Evolutionary conservation across 2,797 vertebrate species (phyloP), one percentile per base, ranked within the genome.

Genomic region (Mareca penelope): DNA sequence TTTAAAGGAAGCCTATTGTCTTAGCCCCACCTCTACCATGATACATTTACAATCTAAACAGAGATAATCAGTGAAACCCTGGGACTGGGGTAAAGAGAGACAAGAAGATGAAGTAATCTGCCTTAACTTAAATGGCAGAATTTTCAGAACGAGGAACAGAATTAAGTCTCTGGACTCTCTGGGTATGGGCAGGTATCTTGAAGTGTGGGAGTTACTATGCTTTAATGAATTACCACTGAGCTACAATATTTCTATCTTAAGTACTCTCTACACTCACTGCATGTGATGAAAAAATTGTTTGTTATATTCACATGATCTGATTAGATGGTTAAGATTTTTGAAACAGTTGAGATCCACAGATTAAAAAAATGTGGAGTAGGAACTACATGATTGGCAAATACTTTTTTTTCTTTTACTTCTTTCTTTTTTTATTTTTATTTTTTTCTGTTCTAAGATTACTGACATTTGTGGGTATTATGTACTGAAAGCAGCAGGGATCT

Each of bases 401-500:
- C 3, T 15, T 42, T 33, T 42, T 19, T 48, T 44, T 44, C 42
- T 44, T 44, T 44, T 44, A 44, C 42, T 44, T 18, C 8, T 22
- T 31, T 31, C 7, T 17, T 26, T 31, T 31, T 6, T 14, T 12
- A 18, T 29, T 40, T 15, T 37, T 40, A 4, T 0, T 0, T 44
- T 44, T 31, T 3, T 16, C 9, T 16, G 9, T 56, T 76, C 35
- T 67, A 50, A 87, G 71, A 91, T 84, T 86, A 88, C 89, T 94
- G 94, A 83, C 23, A 21, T 91, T 88, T 91, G 78, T 90, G 76
- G 59, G 80, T 80, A 77, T 79, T 81, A 91, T 19, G 8, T 65
- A 55, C 50, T 73, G 80, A 91, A 86, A 91, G 67, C 93, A 85
- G 89, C 80, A 90, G 94, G 88, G 80, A 92, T 91, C 93, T 95